A percentile compares a stretch with the other conserved stretches of the same genome.
These are phyloP conservation scores for Thumatha senex DNA, from an alignment of 2,888 invertebrate genomes.

Conservation along the genomic window DNA sequence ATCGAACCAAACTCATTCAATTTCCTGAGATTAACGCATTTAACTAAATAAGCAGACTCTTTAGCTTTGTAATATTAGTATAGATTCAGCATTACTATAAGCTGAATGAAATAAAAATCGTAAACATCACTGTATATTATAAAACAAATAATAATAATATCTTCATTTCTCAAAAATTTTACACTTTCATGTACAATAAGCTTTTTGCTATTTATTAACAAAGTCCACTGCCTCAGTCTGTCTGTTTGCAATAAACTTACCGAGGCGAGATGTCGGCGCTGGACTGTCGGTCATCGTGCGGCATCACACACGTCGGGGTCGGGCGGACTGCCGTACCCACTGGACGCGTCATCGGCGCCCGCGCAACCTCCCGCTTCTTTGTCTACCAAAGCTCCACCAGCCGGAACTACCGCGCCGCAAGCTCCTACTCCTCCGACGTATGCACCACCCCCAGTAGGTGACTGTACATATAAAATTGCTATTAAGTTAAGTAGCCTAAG, in stretches of 20 bases:
- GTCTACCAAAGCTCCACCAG: conserved; percentile 56
- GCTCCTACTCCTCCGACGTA: conserved; percentile 61
- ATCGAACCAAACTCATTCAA: too few species aligned
- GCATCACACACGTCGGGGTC: conserved; percentile 86
- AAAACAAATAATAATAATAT: too few species aligned
- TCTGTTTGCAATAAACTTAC: conserved; percentile 52
- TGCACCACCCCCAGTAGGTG: conserved; percentile 69
- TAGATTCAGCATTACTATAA: too few species aligned
- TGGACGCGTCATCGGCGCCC: conserved; percentile 88
- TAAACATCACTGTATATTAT: too few species aligned
- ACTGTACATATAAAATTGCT: conserved; percentile 42
- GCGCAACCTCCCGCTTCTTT: conserved; percentile 74
- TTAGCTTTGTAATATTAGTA: too few species aligned
- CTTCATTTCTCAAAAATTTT: too few species aligned
- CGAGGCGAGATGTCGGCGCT: conserved; percentile 78
- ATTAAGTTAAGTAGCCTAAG: not conserved
- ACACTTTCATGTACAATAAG: too few species aligned
- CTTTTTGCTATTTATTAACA: too few species aligned
- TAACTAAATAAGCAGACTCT: too few species aligned
- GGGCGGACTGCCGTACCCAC: conserved; percentile 90
- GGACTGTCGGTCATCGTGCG: conserved; percentile 77
- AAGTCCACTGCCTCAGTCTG: too few species aligned
- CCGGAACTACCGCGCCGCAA: conserved; percentile 53
- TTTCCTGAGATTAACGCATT: too few species aligned
- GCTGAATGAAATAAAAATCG: too few species aligned